Conservation (phyloP, 2,888 invertebrate species). For the Agonopterix arenella region DNA sequence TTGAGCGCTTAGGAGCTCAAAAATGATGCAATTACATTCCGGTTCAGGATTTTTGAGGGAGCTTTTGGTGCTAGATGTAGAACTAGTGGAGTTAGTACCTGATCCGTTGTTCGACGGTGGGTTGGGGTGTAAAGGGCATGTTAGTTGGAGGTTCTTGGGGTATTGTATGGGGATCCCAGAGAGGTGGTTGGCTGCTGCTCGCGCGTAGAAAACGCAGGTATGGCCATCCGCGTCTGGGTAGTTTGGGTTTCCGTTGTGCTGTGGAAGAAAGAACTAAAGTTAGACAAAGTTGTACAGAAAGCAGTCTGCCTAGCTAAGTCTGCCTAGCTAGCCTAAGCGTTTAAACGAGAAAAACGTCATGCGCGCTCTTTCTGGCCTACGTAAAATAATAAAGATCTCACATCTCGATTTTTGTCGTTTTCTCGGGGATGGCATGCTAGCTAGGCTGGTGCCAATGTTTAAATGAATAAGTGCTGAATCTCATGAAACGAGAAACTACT, state of each 20-base stretch:
- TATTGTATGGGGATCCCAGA: constrained; percentile 60
- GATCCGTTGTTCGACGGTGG: constrained; percentile 33
- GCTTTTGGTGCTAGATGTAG: constrained; percentile 43
- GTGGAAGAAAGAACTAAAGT: constrained; percentile 15
- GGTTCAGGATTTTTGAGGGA: constrained; percentile 50
- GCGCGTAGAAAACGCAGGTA: constrained; percentile 71
- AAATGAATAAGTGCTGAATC: too few species aligned
- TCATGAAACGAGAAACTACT: too few species aligned
- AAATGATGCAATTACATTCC: constrained; percentile 67
- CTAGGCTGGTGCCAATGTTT: too few species aligned
- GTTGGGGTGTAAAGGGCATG: constrained; percentile 58
- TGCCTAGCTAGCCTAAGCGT: too few species aligned
- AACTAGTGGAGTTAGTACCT: constrained; percentile 43
- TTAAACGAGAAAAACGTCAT: too few species aligned
- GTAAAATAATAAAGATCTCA: too few species aligned
- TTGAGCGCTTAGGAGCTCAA: constrained; percentile 62
- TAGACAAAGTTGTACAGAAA: too few species aligned
- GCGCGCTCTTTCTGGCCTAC: too few species aligned
- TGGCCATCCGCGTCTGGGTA: constrained; percentile 83
- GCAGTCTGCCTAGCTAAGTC: too few species aligned
- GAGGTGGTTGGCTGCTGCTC: constrained; percentile 69
- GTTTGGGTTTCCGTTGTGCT: constrained; percentile 97
- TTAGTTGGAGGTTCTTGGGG: constrained; percentile 51
- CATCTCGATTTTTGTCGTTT: too few species aligned
- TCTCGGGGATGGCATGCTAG: too few species aligned